Evolutionary conservation across 2,797 vertebrate species (phyloP).

Genomic region (Sebastes diploproa): DNA sequence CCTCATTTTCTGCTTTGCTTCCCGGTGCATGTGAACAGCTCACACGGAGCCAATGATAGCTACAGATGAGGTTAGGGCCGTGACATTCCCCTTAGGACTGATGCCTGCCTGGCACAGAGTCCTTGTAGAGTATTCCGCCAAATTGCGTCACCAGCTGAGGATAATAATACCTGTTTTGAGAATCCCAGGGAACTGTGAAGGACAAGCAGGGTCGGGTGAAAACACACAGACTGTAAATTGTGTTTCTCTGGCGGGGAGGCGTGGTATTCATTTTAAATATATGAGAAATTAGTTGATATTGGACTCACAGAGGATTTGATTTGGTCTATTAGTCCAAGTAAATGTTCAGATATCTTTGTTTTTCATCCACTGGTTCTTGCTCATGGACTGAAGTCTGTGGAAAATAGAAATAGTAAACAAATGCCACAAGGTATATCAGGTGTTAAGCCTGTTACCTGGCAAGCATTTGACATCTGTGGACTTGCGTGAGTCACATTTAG

Average conservation of each 20-base stretch:
- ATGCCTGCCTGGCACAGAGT: background rate
- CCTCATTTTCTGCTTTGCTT: slow-evolving; percentile 14
- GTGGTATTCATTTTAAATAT: background rate
- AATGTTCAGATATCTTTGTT: background rate
- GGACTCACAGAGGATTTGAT: background rate
- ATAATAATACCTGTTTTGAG: slow-evolving; percentile 60
- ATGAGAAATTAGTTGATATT: background rate
- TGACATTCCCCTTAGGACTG: slow-evolving; percentile 34
- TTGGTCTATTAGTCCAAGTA: background rate
- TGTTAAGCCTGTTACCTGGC: background rate
- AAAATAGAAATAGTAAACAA: background rate
- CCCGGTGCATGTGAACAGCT: slow-evolving; percentile 12
- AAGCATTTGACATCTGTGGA: background rate
- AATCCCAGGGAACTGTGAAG: slow-evolving; percentile 48
- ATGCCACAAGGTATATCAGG: background rate
- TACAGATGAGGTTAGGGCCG: slow-evolving; percentile 44
- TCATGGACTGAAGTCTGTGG: background rate
- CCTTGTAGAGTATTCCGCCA: slow-evolving; percentile 43
- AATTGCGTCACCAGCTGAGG: slow-evolving; percentile 27
- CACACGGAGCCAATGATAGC: slow-evolving; percentile 38
- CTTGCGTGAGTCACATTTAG: background rate
- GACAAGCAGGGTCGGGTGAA: slow-evolving; percentile 45
- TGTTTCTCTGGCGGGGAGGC: background rate
- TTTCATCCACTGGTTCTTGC: background rate
- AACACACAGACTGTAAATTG: slow-evolving; percentile 35